Conservation (phyloP, 2,113 vertebrate genomes). For the Apeltes quadracus region DNA sequence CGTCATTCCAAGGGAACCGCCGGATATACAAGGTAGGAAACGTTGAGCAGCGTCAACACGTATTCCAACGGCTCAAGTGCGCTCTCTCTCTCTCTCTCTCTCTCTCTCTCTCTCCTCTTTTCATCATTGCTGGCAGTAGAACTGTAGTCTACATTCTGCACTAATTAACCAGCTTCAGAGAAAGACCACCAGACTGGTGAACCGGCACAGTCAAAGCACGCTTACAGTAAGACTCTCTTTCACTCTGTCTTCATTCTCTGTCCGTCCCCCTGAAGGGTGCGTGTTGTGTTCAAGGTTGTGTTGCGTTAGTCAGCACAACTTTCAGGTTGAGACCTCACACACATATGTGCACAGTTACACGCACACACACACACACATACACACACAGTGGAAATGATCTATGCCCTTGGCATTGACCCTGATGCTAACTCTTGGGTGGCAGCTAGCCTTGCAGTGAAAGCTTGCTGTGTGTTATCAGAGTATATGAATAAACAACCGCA, state of each 20-base stretch:
- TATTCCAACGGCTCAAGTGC: neutral
- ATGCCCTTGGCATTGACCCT: slow-evolving; percentile 9
- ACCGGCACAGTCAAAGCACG: slow-evolving; percentile 84
- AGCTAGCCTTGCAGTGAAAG: slow-evolving; percentile 7
- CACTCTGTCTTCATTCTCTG: slow-evolving; percentile 15
- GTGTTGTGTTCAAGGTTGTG: slow-evolving; percentile 1
- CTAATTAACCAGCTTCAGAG: slow-evolving; percentile 90
- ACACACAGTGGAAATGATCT: slow-evolving; percentile 4
- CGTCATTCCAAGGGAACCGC: slow-evolving; percentile 30
- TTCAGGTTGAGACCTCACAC: slow-evolving; percentile 4
- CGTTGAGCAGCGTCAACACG: slow-evolving; percentile 5
- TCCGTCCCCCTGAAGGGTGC: slow-evolving; percentile 11
- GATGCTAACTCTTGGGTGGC: slow-evolving; percentile 19
- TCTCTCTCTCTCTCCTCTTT: slow-evolving; percentile 71
- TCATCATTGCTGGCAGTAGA: slow-evolving; percentile 87
- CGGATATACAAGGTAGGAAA: slow-evolving; percentile 37
- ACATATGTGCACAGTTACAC: neutral
- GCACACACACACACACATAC: neutral
- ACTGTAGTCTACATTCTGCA: slow-evolving; percentile 89
- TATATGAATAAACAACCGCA: slow-evolving; percentile 29
- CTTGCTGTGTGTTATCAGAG: slow-evolving; percentile 27
- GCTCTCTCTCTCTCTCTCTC: slow-evolving; percentile 25
- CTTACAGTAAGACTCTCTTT: slow-evolving; percentile 61
- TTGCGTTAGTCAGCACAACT: neutral
- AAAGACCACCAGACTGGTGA: slow-evolving; percentile 82